phyloP scores from a whole-genome alignment of 2,888 invertebrate species.

The Thumatha senex region DNA sequence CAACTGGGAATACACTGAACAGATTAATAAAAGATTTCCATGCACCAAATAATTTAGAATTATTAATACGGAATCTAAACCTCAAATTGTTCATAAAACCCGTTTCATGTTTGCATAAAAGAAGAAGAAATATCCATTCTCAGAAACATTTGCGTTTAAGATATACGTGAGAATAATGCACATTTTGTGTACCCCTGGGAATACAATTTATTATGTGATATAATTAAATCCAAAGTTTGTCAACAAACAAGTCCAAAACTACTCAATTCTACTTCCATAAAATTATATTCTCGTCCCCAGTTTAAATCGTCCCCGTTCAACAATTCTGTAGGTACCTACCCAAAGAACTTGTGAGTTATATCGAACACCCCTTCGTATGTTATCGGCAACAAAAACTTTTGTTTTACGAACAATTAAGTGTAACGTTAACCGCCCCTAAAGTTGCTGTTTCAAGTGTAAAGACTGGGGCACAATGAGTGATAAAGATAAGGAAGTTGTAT shows the following conservation, averaged over 20 bases:
- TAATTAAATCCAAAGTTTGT: no score
- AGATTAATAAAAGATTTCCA: no score
- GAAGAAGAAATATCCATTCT: no score
- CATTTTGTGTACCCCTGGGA: no score
- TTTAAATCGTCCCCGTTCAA: conserved; percentile 21
- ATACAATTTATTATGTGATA: no score
- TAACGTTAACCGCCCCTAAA: conserved; percentile 66
- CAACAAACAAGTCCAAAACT: background rate
- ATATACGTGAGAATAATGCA: no score
- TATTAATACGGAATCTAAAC: no score
- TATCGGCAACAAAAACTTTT: conserved; percentile 71
- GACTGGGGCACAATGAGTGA: conserved; percentile 38
- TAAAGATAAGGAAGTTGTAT: background rate
- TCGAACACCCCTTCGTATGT: conserved; percentile 42
- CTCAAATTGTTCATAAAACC: no score
- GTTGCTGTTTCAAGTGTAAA: conserved; percentile 49
- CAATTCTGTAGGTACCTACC: conserved; percentile 12
- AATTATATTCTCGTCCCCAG: conserved; percentile 10
- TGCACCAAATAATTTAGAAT: no score
- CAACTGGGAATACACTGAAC: no score
- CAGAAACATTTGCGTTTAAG: no score
- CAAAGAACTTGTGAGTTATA: conserved; percentile 44
- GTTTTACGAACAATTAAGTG: conserved; percentile 77
- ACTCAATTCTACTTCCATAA: background rate
- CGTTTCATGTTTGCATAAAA: no score